Evolutionary conservation across 1,140 invertebrate species (phyloP), one percentile per base, ranked within the genome.

Genomic region (Thaumetopoea pityocampa): DNA sequence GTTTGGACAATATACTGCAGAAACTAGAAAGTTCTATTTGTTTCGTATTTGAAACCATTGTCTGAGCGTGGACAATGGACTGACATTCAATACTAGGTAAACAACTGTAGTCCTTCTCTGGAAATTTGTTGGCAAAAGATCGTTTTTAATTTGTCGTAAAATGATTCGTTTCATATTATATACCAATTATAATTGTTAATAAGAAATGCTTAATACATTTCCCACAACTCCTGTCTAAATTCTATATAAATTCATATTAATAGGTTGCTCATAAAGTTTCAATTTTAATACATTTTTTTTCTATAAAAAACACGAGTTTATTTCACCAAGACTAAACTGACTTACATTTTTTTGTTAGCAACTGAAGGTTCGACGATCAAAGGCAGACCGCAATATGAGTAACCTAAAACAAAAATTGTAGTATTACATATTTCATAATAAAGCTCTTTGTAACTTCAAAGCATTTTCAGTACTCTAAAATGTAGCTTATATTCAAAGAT

Each of bases 341-440:
- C 74, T 80, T 64, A 82, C 78, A 69, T 66, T 64, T 82, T 82
- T 29, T 80, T 82, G 45, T 72, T 82, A 16, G 78, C 78, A 14
- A 82, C 73, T 8, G 78, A 82, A 4, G 78, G 78, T 35, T 82
- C 78, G n/a, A 82, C 76, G 16, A 82, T 66, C 41, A 82, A 46
- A 2, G 71, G 73, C 8, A 82, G 50, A 4, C 76, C 78, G 30
- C 78, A 80, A 43, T 80, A 82, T 0, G 73, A 76, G 52, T 74
- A 80, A 36, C 74, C 78, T 82, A 51, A 4, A 59, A 71, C 16
- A 47, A 48, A 36, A 52, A n/a, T 30, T 9, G n/a, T 32, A 1
- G 8, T 28, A 5, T 19, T 14, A 18, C 3, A n/a, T 20, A 9
- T 6, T 3, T 7, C 7, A 10, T 18, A 7, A 24, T 4, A 6